These are phyloP conservation scores for Mesocricetus auratus DNA, from an alignment of 2,113 vertebrate genomes.

Conservation along the genomic window DNA sequence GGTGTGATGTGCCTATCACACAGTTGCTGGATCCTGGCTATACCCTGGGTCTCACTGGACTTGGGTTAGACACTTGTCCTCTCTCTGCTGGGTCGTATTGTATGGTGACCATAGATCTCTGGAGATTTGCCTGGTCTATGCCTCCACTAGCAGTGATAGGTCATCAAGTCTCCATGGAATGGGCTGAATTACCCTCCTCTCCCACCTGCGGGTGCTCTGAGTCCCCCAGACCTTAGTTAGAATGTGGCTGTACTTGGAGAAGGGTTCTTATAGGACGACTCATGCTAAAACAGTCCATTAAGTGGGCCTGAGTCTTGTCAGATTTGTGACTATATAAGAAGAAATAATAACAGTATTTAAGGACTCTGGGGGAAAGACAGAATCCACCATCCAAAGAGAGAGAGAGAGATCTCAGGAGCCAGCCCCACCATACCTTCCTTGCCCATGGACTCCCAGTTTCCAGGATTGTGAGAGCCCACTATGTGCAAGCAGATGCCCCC, in stretches of 20 bases:
- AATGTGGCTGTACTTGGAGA: neutral
- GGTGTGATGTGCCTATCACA: no score
- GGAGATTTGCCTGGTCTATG: neutral
- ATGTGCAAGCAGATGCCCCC: neutral
- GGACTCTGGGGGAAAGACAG: accelerated
- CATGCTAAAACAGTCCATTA: accelerated
- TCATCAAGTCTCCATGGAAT: no score
- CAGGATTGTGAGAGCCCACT: neutral
- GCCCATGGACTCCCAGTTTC: neutral
- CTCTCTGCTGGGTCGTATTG: accelerated
- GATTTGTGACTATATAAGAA: neutral
- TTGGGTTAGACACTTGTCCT: neutral
- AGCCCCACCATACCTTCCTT: accelerated
- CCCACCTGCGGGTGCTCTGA: neutral
- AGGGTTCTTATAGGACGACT: neutral
- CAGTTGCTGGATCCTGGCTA: accelerated
- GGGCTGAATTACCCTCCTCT: neutral
- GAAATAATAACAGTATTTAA: neutral
- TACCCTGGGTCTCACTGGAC: accelerated
- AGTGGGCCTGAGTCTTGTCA: accelerated
- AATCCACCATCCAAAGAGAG: neutral
- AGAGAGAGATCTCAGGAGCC: neutral
- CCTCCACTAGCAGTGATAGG: neutral
- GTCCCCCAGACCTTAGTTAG: neutral
- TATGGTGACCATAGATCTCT: accelerated